Percentiles rank a stretch among this genome's conserved stretches.
Conservation (phyloP, 2,888 invertebrate species). For the Rotaria sp. region DNA sequence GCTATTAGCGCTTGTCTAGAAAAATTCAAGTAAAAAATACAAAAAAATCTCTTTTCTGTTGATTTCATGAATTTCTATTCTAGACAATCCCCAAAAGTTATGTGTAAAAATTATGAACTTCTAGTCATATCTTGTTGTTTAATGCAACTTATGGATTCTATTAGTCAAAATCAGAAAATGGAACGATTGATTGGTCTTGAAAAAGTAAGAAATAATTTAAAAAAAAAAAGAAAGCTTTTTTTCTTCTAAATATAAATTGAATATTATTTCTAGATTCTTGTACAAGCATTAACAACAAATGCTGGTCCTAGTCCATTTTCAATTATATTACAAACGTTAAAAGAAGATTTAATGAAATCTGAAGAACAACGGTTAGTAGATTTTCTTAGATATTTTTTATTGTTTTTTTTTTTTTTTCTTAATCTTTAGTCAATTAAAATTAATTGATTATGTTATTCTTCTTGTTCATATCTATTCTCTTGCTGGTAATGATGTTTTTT, state of each 20-base stretch:
- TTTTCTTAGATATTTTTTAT: neutral
- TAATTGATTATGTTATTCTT: neutral
- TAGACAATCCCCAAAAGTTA: neutral
- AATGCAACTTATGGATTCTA: neutral
- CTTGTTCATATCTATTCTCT: neutral
- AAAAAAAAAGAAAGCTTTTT: too few relatives aligned
- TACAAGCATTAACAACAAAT: neutral
- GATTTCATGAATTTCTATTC: neutral
- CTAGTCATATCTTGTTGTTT: neutral
- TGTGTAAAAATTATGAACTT: neutral
- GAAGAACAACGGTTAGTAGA: neutral
- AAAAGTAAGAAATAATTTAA: neutral
- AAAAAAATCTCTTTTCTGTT: neutral
- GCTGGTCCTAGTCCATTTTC: neutral
- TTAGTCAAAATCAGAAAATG: neutral
- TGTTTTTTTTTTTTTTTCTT: neutral
- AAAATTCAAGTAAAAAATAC: neutral
- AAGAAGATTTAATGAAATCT: neutral
- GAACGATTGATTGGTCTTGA: neutral
- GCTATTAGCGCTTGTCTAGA: conserved; percentile 5
- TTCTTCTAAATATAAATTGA: neutral
- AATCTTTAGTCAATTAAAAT: neutral
- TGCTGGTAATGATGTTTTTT: conserved; percentile 19
- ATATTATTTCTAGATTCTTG: neutral
- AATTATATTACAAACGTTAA: neutral